Percentiles rank a stretch among this genome's conserved stretches.
Conservation (phyloP, 2,113 vertebrate genomes). For the Pungitius pungitius region DNA sequence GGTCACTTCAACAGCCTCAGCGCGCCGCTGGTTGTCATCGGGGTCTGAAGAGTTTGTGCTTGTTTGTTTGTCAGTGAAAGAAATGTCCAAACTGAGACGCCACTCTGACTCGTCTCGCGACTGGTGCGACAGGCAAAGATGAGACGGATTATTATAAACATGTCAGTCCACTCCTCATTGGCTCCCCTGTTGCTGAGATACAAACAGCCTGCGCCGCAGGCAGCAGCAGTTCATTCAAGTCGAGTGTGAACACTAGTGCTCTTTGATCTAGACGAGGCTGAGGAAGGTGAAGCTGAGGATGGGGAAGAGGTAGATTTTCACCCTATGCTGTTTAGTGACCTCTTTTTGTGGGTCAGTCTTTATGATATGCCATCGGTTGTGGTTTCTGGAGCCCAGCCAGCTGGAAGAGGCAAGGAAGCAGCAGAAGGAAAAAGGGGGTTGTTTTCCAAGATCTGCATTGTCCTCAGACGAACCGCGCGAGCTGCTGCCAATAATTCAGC, state of each 20-base stretch:
- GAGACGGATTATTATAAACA: conserved; percentile 62
- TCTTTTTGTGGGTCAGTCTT: conserved; percentile 60
- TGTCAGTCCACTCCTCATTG: conserved; percentile 43
- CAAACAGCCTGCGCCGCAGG: conserved; percentile 58
- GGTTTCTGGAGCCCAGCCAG: conserved; percentile 75
- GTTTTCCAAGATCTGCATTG: conserved; percentile 77
- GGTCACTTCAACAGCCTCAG: not conserved
- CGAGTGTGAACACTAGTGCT: conserved; percentile 62
- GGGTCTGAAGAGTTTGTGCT: not conserved
- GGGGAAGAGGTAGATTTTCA: conserved; percentile 57
- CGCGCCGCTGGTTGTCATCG: not conserved
- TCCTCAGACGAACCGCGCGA: conserved; percentile 78
- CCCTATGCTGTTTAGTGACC: conserved; percentile 37
- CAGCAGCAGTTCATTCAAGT: conserved; percentile 71
- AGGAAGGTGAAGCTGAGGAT: conserved; percentile 59
- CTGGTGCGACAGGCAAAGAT: conserved; percentile 46
- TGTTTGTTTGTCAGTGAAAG: not conserved
- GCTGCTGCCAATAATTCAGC: conserved; percentile 76
- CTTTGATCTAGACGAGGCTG: conserved; percentile 68
- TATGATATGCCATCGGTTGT: conserved; percentile 72
- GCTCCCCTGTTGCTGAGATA: conserved; percentile 58
- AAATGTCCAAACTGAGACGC: not conserved
- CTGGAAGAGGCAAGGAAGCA: conserved; percentile 73
- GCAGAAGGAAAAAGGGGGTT: conserved; percentile 48
- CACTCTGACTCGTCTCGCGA: conserved; percentile 18